Percentiles rank a stretch among this genome's conserved stretches.
These are phyloP conservation scores for Amphiprion ocellaris DNA, from an alignment of 2,113 vertebrate species.

Conservation along the genomic window DNA sequence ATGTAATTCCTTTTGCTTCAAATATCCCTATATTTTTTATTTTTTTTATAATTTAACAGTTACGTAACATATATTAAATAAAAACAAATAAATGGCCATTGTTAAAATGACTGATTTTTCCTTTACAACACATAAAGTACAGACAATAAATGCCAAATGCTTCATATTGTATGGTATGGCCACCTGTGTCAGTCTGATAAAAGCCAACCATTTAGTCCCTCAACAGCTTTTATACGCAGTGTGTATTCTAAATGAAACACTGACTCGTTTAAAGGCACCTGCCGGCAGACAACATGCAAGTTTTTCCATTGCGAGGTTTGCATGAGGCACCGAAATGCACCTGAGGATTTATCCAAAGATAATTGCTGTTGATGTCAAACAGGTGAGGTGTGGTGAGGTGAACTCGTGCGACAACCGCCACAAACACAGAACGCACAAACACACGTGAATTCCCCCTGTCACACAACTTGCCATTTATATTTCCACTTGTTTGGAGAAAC, in stretches of 20 bases:
- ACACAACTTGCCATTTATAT: conserved; percentile 45
- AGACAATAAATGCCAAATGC: too few species aligned
- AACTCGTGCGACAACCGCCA: not conserved
- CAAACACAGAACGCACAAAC: conserved; percentile 7
- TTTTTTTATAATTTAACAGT: too few species aligned
- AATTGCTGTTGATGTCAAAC: conserved; percentile 57
- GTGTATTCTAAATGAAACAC: conserved; percentile 37
- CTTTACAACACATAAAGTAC: too few species aligned
- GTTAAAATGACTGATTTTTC: too few species aligned
- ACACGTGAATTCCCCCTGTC: conserved; percentile 3
- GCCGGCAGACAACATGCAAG: conserved; percentile 37
- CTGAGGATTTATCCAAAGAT: conserved; percentile 48
- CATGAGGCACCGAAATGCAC: conserved; percentile 47
- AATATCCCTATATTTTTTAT: too few species aligned
- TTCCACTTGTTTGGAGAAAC: conserved; percentile 71
- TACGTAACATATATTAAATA: too few species aligned
- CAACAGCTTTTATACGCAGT: conserved; percentile 35
- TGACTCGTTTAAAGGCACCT: conserved; percentile 30
- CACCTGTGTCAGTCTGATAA: conserved; percentile 4
- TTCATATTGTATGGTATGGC: too few species aligned
- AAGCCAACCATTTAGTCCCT: conserved; percentile 12
- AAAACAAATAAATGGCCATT: too few species aligned
- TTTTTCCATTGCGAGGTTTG: conserved; percentile 61
- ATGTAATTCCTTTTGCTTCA: too few species aligned
- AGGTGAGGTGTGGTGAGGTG: conserved; percentile 15